Percentiles rank a stretch among this genome's conserved stretches.
Conservation (phyloP, 2,888 invertebrate species). For the Pyrrhia umbra region DNA sequence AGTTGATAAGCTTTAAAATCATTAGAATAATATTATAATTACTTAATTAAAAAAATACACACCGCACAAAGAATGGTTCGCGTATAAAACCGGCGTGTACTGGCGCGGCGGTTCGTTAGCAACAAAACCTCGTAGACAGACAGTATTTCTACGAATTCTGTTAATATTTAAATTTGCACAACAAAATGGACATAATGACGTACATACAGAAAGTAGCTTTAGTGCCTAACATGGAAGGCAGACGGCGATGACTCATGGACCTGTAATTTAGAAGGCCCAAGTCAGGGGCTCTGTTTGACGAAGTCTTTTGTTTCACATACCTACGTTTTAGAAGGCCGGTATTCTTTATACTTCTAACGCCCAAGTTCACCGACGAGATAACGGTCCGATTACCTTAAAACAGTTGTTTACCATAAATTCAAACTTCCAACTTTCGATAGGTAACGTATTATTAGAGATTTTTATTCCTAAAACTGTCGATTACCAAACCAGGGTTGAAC, state of each 20-base stretch:
- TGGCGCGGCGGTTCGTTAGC: conserved; percentile 28
- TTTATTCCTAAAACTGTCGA: no score
- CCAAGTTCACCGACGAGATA: no score
- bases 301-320: conserved; percentile 35
- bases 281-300: conserved; percentile 43
- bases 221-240: conserved; percentile 53
- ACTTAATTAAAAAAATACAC: not conserved
- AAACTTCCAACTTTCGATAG: no score
- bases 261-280: conserved; percentile 57
- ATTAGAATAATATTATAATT: not conserved
- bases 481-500: no score
- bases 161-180: conserved; percentile 57
- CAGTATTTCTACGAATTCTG: conserved; percentile 53
- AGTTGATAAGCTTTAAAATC: not conserved
- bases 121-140: conserved; percentile 33
- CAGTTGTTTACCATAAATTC: no score
- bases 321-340: conserved; percentile 29
- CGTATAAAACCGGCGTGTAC: conserved; percentile 16
- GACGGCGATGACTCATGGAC: conserved; percentile 57
- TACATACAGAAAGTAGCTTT: conserved; percentile 56
- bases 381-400: no score
- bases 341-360: conserved; percentile 23
- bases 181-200: conserved; percentile 60
- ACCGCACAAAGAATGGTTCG: not conserved
- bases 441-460: no score